Percentiles rank a stretch among this genome's conserved stretches.
Conservation (phyloP, 2,113 vertebrate genomes). For the Daubentonia madagascariensis region DNA sequence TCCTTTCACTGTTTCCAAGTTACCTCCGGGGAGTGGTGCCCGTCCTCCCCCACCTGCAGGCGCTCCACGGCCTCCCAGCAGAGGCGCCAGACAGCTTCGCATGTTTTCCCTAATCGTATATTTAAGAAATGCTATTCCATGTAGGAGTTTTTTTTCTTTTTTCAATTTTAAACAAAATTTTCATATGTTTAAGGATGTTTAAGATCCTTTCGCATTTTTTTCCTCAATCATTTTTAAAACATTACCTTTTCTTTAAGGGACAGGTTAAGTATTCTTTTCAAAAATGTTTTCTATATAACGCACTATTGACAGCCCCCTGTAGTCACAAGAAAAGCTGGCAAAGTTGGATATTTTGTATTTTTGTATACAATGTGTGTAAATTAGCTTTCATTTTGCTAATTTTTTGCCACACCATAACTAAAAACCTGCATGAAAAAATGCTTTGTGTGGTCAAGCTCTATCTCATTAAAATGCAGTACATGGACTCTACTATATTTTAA, state of each 20-base stretch:
- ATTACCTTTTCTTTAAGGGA: neutral
- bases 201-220: neutral
- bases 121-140: neutral
- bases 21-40: fast-evolving
- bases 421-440: neutral
- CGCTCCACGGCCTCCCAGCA: fast-evolving
- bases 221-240: neutral
- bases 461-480: neutral
- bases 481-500: neutral
- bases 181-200: neutral
- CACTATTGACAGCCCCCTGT: neutral
- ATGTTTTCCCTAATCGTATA: neutral
- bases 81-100: fast-evolving
- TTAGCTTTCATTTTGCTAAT: neutral
- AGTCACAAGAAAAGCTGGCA: neutral
- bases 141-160: neutral
- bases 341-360: neutral
- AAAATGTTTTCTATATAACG: neutral
- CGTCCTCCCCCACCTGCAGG: neutral
- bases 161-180: neutral
- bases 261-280: neutral
- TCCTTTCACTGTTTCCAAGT: neutral
- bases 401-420: neutral
- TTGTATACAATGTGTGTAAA: neutral
- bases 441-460: neutral